phyloP scores from a whole-genome alignment of 2,888 invertebrate genomes.

The Sphaerophoria rueppellii region DNA sequence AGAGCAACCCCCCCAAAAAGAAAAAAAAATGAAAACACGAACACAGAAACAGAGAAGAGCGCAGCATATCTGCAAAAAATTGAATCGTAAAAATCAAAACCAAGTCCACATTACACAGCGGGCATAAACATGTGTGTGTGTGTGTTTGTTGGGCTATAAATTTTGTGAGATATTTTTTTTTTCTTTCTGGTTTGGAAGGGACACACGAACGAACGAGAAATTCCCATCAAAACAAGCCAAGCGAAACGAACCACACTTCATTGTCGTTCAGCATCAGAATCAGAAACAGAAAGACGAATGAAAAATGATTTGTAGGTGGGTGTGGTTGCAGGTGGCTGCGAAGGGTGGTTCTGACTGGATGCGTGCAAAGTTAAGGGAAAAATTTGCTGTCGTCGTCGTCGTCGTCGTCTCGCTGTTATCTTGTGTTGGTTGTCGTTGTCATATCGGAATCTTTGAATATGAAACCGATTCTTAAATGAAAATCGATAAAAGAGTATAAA shows the following conservation, averaged over 20 bases:
- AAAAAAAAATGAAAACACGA: neutral
- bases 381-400: too few relatives aligned
- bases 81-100: constrained; percentile 71
- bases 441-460: constrained; percentile 19
- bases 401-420: neutral
- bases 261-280: constrained; percentile 51
- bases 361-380: neutral
- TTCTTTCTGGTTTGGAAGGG: constrained; percentile 3
- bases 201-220: constrained; percentile 1
- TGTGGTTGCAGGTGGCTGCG: neutral
- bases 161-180: constrained; percentile 30
- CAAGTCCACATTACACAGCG: constrained; percentile 66
- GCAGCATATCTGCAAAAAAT: constrained; percentile 51
- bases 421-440: neutral
- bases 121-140: constrained; percentile 12
- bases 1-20: neutral
- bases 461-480: constrained; percentile 8
- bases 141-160: constrained; percentile 44
- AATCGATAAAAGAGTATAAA: constrained; percentile 55
- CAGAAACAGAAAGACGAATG: neutral
- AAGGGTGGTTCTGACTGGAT: neutral
- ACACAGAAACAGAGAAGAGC: constrained; percentile 4
- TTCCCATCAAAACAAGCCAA: constrained; percentile 63
- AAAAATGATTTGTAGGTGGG: neutral
- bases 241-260: constrained; percentile 66